These are phyloP conservation scores for Agrotis clavis DNA, from an alignment of 2,888 invertebrate genomes.

Conservation along the genomic window DNA sequence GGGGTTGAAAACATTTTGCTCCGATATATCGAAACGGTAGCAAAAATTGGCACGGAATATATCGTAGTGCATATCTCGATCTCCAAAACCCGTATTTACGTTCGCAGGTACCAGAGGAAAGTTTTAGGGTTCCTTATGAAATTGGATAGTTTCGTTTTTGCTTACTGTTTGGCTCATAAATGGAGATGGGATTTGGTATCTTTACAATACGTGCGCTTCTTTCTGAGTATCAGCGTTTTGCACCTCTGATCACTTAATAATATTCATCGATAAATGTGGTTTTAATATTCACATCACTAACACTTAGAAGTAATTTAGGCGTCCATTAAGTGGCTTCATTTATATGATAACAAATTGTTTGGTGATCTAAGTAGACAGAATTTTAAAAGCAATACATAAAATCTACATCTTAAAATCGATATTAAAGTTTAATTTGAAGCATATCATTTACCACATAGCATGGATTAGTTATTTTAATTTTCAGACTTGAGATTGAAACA, in stretches of 20 bases:
- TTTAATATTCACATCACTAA: conserved; percentile 22
- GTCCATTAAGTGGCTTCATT: conserved; percentile 26
- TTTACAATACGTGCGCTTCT: conserved; percentile 29
- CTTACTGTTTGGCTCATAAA: conserved; percentile 50
- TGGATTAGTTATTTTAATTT: conserved; percentile 21
- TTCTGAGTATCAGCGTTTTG: conserved; percentile 20
- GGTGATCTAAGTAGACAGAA: conserved; percentile 20
- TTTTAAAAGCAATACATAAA: conserved; percentile 22
- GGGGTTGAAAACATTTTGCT: conserved; percentile 62
- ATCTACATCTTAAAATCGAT: conserved; percentile 20
- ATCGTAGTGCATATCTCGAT: conserved; percentile 78
- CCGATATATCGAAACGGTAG: conserved; percentile 65
- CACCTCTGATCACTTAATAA: not conserved
- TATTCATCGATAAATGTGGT: conserved; percentile 19
- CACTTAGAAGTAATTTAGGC: conserved; percentile 13
- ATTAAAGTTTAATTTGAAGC: conserved; percentile 23
- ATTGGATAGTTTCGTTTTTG: conserved; percentile 60
- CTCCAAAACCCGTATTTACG: conserved; percentile 84
- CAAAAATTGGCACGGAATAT: conserved; percentile 78
- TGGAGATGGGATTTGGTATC: conserved; percentile 58
- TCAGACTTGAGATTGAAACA: not conserved
- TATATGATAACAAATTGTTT: conserved; percentile 24
- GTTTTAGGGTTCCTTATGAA: conserved; percentile 71
- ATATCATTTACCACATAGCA: conserved; percentile 15
- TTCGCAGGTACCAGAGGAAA: conserved; percentile 82